Percentiles rank a stretch among this genome's conserved stretches.
phyloP scores from a whole-genome alignment of 1,140 invertebrate genomes.

The Drosophila tristis region DNA sequence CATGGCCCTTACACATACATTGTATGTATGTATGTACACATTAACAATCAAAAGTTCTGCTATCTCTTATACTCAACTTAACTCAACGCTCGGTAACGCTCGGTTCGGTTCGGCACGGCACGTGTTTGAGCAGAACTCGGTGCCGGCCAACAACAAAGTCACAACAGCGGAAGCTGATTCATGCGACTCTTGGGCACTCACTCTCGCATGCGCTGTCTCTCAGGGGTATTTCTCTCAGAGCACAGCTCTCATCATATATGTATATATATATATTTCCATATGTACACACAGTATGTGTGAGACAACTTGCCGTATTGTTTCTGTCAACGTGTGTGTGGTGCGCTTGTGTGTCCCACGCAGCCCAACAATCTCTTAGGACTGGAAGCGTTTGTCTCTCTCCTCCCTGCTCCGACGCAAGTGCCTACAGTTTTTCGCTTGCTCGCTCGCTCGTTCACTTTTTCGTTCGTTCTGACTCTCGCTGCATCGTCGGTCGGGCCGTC shows the following conservation, averaged over 20 bases:
- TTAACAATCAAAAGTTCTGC: constrained; percentile 4
- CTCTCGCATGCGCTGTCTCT: constrained; percentile 21
- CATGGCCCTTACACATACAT: too few species aligned
- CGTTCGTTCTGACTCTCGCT: not conserved
- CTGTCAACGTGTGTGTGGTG: constrained; percentile 2
- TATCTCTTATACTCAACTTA: constrained; percentile 8
- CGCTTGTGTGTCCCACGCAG: constrained; percentile 11
- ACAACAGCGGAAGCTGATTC: constrained; percentile 72
- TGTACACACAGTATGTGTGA: too few species aligned
- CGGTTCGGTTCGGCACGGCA: constrained; percentile 28
- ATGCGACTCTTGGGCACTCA: constrained; percentile 52
- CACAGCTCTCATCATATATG: too few species aligned
- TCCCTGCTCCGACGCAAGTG: not conserved
- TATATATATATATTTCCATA: too few species aligned
- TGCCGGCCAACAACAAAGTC: constrained; percentile 34
- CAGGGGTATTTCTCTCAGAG: constrained; percentile 23
- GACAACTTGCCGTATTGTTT: not conserved
- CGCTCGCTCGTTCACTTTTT: constrained; percentile 29
- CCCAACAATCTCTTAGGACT: constrained; percentile 50
- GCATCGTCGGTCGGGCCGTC: constrained; percentile 6
- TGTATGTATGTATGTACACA: too few species aligned
- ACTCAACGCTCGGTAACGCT: not conserved
- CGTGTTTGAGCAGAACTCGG: constrained; percentile 50
- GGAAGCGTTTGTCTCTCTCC: not conserved
- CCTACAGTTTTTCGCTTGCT: constrained; percentile 1